These are phyloP conservation scores for Cetonia aurata DNA, from an alignment of 2,888 invertebrate genomes.

Conservation along the genomic window DNA sequence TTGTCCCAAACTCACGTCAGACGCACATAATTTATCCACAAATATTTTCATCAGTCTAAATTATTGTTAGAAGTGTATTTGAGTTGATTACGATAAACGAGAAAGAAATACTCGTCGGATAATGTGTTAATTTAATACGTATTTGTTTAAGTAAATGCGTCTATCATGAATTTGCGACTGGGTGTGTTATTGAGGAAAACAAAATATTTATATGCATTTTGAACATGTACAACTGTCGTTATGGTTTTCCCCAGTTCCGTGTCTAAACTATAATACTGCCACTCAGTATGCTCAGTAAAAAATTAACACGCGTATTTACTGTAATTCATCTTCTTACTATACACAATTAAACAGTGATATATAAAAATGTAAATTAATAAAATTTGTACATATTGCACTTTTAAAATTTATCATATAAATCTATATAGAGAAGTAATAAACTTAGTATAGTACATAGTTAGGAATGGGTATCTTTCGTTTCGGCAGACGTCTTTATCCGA, in stretches of 20 bases:
- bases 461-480: slow-evolving; percentile 49
- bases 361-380: slow-evolving; percentile 68
- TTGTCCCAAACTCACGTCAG: slow-evolving; percentile 37
- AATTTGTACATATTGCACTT: slow-evolving; percentile 83
- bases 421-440: slow-evolving; percentile 44
- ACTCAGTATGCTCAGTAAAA: slow-evolving; percentile 66
- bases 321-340: slow-evolving; percentile 63
- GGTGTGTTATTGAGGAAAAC: slow-evolving; percentile 22
- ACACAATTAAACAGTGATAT: slow-evolving; percentile 63
- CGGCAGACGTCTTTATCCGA: slow-evolving; percentile 34
- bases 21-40: slow-evolving; percentile 24
- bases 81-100: slow-evolving; percentile 21
- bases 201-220: slow-evolving; percentile 11
- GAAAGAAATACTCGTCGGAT: slow-evolving; percentile 16
- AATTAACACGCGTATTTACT: slow-evolving; percentile 64
- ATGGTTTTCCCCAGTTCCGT: slow-evolving; percentile 39
- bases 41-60: slow-evolving; percentile 27
- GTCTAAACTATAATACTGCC: slow-evolving; percentile 61
- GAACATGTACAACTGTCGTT: slow-evolving; percentile 14
- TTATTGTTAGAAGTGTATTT: slow-evolving; percentile 26
- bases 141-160: slow-evolving; percentile 29
- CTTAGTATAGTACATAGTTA: slow-evolving; percentile 39
- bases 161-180: slow-evolving; percentile 36
- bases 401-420: slow-evolving; percentile 49
- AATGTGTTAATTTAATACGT: slow-evolving; percentile 11